phyloP scores from a whole-genome alignment of 2,113 vertebrate species.

The Neolamprologus longior region DNA sequence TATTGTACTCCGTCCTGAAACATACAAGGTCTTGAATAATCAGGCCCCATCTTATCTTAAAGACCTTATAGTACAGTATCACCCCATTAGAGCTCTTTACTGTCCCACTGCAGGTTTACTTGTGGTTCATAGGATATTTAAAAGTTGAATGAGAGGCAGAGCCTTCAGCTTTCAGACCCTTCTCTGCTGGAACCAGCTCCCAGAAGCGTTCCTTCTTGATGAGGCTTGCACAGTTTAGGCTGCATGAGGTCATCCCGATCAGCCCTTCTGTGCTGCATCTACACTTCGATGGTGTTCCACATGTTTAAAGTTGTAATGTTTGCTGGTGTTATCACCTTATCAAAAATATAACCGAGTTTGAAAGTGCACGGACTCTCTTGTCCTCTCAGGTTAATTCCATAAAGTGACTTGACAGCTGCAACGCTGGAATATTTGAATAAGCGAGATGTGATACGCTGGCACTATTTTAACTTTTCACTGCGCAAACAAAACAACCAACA shows the following conservation, averaged over 20 bases:
- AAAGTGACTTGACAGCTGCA: not conserved
- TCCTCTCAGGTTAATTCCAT: not conserved
- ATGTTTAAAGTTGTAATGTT: not conserved
- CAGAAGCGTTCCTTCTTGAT: not conserved
- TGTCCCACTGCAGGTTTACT: not conserved
- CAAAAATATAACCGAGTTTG: fast-evolving
- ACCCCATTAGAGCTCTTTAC: not conserved
- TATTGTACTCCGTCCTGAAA: not conserved
- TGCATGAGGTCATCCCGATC: not conserved
- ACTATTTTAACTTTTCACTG: not conserved
- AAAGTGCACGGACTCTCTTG: fast-evolving
- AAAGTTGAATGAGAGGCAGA: not conserved
- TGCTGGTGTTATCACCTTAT: not conserved
- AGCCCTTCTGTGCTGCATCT: fast-evolving
- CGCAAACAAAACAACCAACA: not conserved
- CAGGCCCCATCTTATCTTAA: not conserved
- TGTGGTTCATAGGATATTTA: not conserved
- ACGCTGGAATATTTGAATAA: not conserved
- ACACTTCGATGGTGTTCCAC: not conserved
- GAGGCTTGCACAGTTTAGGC: not conserved
- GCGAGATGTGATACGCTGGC: not conserved
- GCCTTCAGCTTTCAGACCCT: not conserved
- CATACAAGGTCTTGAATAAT: not conserved
- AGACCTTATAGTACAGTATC: not conserved
- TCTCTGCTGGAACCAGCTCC: not conserved